phyloP scores from a whole-genome alignment of 2,888 invertebrate species.

The Pristionchus entomophagus region DNA sequence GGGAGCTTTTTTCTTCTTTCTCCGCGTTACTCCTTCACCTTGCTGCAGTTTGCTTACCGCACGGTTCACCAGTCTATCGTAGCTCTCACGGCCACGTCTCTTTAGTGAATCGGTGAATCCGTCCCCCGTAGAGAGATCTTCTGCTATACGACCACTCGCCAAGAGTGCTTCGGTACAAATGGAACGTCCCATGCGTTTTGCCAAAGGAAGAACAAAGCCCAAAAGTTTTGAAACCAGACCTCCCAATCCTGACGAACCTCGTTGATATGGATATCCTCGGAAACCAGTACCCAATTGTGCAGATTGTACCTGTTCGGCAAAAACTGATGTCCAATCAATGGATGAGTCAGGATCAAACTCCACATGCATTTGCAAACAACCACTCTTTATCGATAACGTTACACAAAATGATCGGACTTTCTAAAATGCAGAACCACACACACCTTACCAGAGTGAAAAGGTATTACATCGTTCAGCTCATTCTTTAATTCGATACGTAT shows the following conservation, averaged over 20 bases:
- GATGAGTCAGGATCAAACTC: constrained; percentile 19
- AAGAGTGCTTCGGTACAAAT: constrained; percentile 29
- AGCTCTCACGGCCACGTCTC: neutral
- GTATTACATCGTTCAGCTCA: constrained; percentile 2
- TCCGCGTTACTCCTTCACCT: neutral
- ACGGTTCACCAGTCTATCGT: neutral
- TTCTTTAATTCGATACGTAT: constrained; percentile 10
- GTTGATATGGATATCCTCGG: constrained; percentile 24
- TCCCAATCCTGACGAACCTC: neutral
- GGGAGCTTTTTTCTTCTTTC: neutral
- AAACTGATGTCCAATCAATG: constrained; percentile 35
- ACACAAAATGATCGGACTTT: constrained; percentile 7
- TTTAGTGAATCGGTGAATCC: constrained; percentile 16
- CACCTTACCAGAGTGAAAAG: constrained; percentile 2
- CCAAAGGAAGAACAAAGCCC: constrained; percentile 10
- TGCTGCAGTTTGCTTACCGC: neutral
- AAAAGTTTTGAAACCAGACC: constrained; percentile 6
- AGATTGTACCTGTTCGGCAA: neutral
- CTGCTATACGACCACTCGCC: constrained; percentile 20
- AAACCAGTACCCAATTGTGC: constrained; percentile 13
- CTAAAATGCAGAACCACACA: neutral
- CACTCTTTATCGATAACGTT: constrained; percentile 24
- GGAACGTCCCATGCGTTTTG: constrained; percentile 10
- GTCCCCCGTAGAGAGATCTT: constrained; percentile 2
- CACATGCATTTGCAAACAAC: constrained; percentile 8